Evolutionary conservation across 1,140 invertebrate genomes (phyloP), one percentile per base, ranked within the genome.

Genomic region (Polypedilum pembai): DNA sequence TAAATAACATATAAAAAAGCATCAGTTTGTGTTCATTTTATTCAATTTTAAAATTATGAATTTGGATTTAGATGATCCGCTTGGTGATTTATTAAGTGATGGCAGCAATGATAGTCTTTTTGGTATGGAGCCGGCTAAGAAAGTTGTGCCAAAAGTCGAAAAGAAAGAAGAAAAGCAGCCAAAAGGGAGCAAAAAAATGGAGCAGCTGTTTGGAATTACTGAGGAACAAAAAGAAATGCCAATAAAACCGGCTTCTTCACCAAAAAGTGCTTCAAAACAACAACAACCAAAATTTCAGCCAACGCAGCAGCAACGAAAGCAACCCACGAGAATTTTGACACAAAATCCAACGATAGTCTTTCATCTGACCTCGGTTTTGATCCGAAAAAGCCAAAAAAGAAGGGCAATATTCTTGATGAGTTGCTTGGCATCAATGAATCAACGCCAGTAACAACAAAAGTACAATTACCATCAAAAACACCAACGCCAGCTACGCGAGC

Each of bases 101-200:
- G 84, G 82, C 74, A 85, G 83, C 45, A 83, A 85, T 75, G 84
- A 86, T 74, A 85, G 81, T 76, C 85, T 86, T 75, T 86, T 86
- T 24, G 83, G 85, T 2, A 77, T 76, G 5, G 80, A 78, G 18
- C 75, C 79, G 41, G 40, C 75, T 3, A 82, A 78, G 74, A 77
- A 77, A 73, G 40, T 75, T n/a, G 77, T 73, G 73, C 75, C 45
- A 74, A 72, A 75, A 41, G 17, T 18, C 0, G 72, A 17, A 12
- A 74, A 20, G 3, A 77, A 76, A 15, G 15, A 77, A 12, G 17
- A 74, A 40, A 24, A 56, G 41, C 40, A 76, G 73, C 65, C 3
- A 79, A 75, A 72, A 76, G 73, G 41, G 1, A 79, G 78, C 7
- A 76, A 75, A 17, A 81, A 81, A 74, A 75, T 81, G 7, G 80